phyloP scores from a whole-genome alignment of 2,797 vertebrate species.

The Coccyzus lansbergi region DNA sequence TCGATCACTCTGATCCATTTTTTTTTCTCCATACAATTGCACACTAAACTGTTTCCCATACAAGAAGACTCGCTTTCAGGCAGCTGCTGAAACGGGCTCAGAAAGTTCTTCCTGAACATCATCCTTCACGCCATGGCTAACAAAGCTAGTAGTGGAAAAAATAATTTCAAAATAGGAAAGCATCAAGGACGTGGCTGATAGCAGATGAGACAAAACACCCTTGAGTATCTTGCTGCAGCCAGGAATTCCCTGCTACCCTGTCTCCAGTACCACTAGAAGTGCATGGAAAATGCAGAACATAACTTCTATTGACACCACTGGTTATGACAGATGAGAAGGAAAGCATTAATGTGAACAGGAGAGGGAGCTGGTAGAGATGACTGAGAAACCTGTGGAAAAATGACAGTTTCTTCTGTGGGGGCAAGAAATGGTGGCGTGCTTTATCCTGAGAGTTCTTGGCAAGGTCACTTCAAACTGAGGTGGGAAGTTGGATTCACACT shows the following conservation, averaged over 20 bases:
- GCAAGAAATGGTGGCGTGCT: not conserved
- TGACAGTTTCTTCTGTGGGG: not conserved
- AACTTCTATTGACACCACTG: not conserved
- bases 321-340: not conserved
- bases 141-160: not conserved
- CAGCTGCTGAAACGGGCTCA: not conserved
- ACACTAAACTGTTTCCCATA: not conserved
- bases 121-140: not conserved
- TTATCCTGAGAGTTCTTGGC: not conserved
- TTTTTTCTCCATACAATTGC: not conserved
- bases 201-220: not conserved
- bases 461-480: not conserved
- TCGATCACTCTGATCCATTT: accelerated
- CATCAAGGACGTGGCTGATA: not conserved
- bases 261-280: not conserved
- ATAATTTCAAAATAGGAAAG: not conserved
- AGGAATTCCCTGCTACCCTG: not conserved
- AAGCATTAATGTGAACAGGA: not conserved
- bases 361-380: not conserved
- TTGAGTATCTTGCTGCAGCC: not conserved
- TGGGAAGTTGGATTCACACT: not conserved
- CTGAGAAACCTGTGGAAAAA: not conserved
- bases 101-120: not conserved
- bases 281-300: not conserved
- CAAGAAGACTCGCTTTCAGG: not conserved